These are phyloP conservation scores for Fukomys damarensis DNA, from an alignment of 2,113 vertebrate species.

Conservation along the genomic window DNA sequence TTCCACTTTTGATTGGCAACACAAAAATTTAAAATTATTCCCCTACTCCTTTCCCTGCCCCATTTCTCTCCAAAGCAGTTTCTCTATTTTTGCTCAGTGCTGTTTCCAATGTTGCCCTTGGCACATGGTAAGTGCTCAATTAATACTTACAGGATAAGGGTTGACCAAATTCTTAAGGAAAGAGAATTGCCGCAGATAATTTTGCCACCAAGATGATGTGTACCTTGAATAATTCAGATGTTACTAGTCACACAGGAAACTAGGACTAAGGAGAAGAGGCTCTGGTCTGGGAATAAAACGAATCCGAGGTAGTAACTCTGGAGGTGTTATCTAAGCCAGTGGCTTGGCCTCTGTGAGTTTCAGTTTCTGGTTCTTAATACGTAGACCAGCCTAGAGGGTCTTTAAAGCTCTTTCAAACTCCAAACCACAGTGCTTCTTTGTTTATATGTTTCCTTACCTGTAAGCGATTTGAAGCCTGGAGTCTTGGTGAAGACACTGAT, in stretches of 20 bases:
- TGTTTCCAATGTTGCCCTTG: not conserved
- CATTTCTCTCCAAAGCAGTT: not conserved
- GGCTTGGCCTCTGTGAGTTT: not conserved
- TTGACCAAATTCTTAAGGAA: not conserved
- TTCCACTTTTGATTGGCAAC: not conserved
- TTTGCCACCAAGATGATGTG: not conserved
- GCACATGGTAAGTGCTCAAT: not conserved
- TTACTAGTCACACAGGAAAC: not conserved
- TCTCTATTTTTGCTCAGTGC: not conserved
- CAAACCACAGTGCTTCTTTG: not conserved
- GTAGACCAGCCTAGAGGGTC: not conserved
- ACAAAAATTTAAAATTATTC: not conserved
- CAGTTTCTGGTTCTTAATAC: not conserved
- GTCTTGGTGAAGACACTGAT: not conserved
- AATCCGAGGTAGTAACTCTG: not conserved
- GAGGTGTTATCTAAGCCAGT: not conserved
- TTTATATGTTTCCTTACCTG: slow-evolving; percentile 15
- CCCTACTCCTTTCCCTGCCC: not conserved
- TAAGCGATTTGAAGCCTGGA: not conserved
- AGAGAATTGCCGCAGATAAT: not conserved
- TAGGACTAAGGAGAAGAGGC: not conserved
- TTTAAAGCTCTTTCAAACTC: not conserved
- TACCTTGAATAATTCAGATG: not conserved
- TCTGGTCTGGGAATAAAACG: not conserved
- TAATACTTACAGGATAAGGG: not conserved